phyloP scores from a whole-genome alignment of 2,797 vertebrate species.

The Cuculus canorus region DNA sequence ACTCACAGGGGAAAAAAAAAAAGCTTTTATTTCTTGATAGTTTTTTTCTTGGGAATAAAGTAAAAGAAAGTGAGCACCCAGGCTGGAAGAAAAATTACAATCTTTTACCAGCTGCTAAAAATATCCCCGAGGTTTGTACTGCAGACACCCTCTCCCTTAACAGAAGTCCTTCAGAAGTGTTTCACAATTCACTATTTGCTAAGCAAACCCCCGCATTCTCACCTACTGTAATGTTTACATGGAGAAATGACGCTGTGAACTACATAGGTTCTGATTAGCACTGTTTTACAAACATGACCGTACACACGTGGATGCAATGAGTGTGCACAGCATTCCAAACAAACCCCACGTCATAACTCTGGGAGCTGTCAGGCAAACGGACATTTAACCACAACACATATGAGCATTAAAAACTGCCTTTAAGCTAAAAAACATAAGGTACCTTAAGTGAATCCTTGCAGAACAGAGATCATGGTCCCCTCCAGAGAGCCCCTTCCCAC shows the following conservation, averaged over 20 bases:
- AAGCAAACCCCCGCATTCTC: neutral
- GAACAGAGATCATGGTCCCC: accelerated
- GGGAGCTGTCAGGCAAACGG: neutral
- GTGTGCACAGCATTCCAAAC: neutral
- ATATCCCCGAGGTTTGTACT: neutral
- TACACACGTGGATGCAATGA: neutral
- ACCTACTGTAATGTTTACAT: neutral
- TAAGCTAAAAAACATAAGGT: neutral
- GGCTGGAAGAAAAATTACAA: neutral
- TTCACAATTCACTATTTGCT: neutral
- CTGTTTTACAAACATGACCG: neutral
- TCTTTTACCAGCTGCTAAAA: slow-evolving; percentile 31
- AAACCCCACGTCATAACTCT: neutral
- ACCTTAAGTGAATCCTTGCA: neutral
- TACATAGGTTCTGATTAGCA: neutral
- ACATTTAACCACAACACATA: neutral
- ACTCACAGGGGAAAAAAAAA: neutral
- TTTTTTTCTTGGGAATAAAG: neutral
- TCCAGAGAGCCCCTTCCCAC: neutral
- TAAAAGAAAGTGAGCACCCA: neutral
- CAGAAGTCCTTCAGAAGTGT: neutral
- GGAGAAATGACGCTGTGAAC: neutral
- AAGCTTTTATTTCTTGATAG: neutral
- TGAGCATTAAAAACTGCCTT: neutral
- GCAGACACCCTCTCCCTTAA: neutral